Evolutionary conservation across 2,888 invertebrate genomes (phyloP).

Genomic region (Drosophila peninsularis): DNA sequence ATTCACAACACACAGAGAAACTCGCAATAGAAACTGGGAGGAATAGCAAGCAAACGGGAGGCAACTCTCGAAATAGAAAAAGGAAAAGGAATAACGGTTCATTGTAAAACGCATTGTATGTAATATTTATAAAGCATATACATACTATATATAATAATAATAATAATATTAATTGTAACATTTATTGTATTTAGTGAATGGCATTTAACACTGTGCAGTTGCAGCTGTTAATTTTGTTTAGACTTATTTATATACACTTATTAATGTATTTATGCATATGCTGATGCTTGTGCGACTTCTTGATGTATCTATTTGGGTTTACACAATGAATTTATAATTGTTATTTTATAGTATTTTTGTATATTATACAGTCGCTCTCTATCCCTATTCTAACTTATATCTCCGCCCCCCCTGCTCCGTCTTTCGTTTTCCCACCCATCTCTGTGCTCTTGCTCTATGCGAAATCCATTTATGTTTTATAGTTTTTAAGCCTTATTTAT

Average conservation of each 20-base stretch:
- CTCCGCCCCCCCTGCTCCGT: constrained; percentile 2
- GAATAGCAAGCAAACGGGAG: constrained; percentile 10
- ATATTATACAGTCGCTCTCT: constrained; percentile 62
- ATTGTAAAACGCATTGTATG: constrained; percentile 60
- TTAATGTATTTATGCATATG: constrained; percentile 54
- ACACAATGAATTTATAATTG: constrained; percentile 67
- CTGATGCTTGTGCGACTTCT: constrained; percentile 38
- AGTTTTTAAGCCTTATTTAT: constrained; percentile 76
- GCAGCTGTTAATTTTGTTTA: constrained; percentile 71
- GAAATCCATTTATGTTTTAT: constrained; percentile 72
- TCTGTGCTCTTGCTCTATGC: constrained; percentile 61
- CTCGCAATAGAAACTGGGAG: constrained; percentile 53
- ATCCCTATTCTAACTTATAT: neutral
- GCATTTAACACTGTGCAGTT: constrained; percentile 78
- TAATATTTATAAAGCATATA: constrained; percentile 61
- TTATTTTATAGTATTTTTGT: constrained; percentile 72
- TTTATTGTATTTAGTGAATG: constrained; percentile 76
- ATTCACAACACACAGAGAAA: constrained; percentile 40
- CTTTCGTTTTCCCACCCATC: neutral
- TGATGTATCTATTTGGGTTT: constrained; percentile 63
- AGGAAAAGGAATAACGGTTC: constrained; percentile 25
- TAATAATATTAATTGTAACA: constrained; percentile 57
- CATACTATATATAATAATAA: constrained; percentile 57
- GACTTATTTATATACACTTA: constrained; percentile 68
- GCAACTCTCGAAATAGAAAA: constrained; percentile 20